Evolutionary conservation across 2,888 invertebrate genomes (phyloP).

Genomic region (Ctena decussata): DNA sequence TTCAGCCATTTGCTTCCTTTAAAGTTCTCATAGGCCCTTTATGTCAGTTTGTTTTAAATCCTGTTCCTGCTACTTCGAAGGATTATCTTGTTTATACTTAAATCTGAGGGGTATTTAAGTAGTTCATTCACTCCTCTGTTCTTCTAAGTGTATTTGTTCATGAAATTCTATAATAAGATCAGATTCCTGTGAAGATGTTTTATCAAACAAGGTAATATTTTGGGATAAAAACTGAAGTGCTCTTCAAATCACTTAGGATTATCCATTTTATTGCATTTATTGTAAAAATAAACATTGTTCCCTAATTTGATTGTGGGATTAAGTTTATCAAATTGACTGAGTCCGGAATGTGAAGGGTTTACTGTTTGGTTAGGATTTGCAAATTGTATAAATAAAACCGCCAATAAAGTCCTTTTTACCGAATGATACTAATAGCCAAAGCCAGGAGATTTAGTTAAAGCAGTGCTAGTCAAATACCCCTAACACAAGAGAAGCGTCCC

Average conservation of each 20-base stretch:
- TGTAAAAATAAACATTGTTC: conserved; percentile 12
- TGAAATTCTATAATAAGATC: not conserved
- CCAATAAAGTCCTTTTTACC: not conserved
- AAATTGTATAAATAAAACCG: not conserved
- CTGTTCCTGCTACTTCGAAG: no score
- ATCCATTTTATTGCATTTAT: conserved; percentile 2
- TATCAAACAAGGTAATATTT: not conserved
- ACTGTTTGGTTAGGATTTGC: conserved; percentile 8
- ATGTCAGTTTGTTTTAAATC: no score
- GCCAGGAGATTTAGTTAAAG: not conserved
- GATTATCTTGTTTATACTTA: not conserved
- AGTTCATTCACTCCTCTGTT: not conserved
- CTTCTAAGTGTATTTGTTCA: not conserved
- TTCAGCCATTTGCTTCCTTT: no score
- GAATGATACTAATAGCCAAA: not conserved
- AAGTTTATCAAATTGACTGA: not conserved
- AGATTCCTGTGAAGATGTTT: not conserved
- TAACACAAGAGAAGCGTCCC: no score
- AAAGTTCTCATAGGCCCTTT: no score
- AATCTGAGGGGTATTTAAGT: not conserved
- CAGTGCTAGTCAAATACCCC: not conserved
- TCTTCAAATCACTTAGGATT: conserved; percentile 4
- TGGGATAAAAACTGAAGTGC: conserved; percentile 9
- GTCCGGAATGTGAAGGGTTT: conserved; percentile 12
- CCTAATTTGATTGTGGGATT: conserved; percentile 3